Base-by-base conservation (phyloP, 64 coral and sea anemone genomes). In the Actinia tenebrosa region DNA sequence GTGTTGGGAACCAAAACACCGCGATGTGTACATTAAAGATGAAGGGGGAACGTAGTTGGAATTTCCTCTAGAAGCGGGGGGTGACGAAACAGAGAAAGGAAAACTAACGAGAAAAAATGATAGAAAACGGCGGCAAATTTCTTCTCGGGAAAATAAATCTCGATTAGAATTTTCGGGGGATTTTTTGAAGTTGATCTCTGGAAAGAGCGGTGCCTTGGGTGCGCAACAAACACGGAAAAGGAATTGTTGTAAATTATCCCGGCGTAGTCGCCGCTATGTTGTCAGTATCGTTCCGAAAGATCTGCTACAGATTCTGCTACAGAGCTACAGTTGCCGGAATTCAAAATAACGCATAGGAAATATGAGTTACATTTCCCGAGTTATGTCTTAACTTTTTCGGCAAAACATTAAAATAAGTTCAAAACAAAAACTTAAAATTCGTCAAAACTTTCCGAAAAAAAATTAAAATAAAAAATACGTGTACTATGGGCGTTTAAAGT, bases 311-410 rank as follows among this genome's bases (percentile, higher is more conserved):
- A 37, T 81, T 47, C 43, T 20, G 6, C 20, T 81, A 20, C 46
- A 81, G 79, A 25, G n/a, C 4, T 42, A 37, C 30, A 79, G 50
- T n/a, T 53, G 79, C 46, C 79, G 79, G 79, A 81, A 81, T n/a
- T 81, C n/a, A 81, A 81, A 81, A 81, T 20, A 53, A 81, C 79
- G 45, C 69, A 42, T 81, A 81, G 79, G 79, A 81, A 81, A 81
- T 52, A n/a, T 6, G 45, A 50, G 45, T 81, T 52, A 81, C 45
- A 14, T 81, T 81, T 81, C 19, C 44, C 45, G 79, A 17, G n/a
- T 75, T 14, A 69, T 69, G 64, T 69, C 64, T 68, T n/a, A 72
- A 72, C 14, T 14, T 15, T 30, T 30, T 42, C 69, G 3, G 69
- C 7, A 42, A 75, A 75, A 18, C 26, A 11, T 27, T 9, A 2